Evolutionary conservation across 2,113 vertebrate species (phyloP).

Genomic region (Hyaena hyaena): DNA sequence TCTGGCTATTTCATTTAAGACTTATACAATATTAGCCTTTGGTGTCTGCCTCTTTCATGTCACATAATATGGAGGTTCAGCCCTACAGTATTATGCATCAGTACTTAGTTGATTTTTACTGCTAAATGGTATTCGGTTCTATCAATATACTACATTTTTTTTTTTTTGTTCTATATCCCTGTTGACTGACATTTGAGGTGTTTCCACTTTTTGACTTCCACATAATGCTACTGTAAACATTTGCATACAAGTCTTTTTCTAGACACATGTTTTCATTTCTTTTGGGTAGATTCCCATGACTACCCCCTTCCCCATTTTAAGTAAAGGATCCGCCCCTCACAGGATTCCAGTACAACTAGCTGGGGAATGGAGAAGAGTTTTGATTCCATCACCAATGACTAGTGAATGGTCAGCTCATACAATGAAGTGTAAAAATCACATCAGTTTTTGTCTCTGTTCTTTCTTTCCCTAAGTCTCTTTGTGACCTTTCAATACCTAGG

Average conservation of each 20-base stretch:
- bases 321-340: neutral
- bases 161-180: neutral
- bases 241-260: neutral
- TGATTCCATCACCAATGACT: neutral
- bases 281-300: neutral
- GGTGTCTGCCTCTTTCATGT: neutral
- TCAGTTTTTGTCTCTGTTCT: neutral
- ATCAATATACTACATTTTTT: neutral
- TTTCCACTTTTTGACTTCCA: neutral
- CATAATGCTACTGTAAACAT: neutral
- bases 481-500: neutral
- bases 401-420: neutral
- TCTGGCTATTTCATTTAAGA: neutral
- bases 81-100: no score
- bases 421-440: accelerated
- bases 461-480: neutral
- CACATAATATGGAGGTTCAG: neutral
- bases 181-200: neutral
- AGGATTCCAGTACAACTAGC: neutral
- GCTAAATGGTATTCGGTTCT: neutral
- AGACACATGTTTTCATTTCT: neutral
- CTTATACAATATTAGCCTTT: neutral
- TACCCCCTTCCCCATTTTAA: neutral
- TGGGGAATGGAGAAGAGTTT: neutral
- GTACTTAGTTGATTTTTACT: neutral